These are phyloP conservation scores for Gymnosoma rotundatum DNA, from an alignment of 2,888 invertebrate species.

Conservation along the genomic window DNA sequence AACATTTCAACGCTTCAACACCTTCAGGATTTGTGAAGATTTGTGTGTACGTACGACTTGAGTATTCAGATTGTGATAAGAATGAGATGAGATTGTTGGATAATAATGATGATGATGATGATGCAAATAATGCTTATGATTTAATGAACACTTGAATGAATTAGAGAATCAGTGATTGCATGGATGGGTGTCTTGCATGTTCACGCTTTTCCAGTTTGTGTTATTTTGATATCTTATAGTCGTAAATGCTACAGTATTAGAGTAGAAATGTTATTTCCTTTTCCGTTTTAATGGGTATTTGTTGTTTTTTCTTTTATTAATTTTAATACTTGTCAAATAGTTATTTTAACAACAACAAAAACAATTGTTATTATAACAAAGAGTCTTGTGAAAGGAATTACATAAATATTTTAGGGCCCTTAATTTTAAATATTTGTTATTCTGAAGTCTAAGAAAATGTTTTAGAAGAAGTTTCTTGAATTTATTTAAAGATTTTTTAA, in stretches of 20 bases:
- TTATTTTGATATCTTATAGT: constrained; percentile 8
- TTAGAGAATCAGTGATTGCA: constrained; percentile 45
- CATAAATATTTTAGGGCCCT: too few species aligned
- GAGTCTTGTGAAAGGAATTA: too few species aligned
- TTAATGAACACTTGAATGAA: constrained; percentile 68
- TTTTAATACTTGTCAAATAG: too few species aligned
- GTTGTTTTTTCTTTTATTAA: neutral
- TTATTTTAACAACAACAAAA: too few species aligned
- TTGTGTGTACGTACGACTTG: constrained; percentile 17
- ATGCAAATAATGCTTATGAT: constrained; percentile 29
- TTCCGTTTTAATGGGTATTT: constrained; percentile 77
- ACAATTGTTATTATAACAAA: too few species aligned
- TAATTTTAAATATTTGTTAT: too few species aligned
- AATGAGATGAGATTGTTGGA: constrained; percentile 51
- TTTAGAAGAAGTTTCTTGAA: too few species aligned
- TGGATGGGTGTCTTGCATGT: neutral
- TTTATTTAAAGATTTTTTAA: too few species aligned
- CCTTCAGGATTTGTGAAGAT: constrained; percentile 54
- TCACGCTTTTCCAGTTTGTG: constrained; percentile 1
- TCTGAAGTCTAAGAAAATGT: too few species aligned
- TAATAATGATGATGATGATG: constrained; percentile 25
- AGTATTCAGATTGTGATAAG: constrained; percentile 48
- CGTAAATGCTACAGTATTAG: constrained; percentile 12
- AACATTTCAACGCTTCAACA: constrained; percentile 71
- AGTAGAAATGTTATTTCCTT: constrained; percentile 74